Base-by-base conservation (phyloP, 2,888 invertebrate genomes). In the Phania funesta region DNA sequence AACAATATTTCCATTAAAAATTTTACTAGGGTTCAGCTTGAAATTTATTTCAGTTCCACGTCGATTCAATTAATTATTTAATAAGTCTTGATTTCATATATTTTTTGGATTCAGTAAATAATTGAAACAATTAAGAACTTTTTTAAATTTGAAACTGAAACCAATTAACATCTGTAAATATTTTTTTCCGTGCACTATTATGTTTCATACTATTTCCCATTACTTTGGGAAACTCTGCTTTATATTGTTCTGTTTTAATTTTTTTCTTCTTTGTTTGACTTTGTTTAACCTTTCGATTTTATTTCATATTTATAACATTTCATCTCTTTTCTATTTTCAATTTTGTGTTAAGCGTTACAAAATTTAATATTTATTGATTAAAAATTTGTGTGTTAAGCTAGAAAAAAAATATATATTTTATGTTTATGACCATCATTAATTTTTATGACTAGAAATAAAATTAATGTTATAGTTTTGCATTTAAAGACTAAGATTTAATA, bases 321-420 rank as follows among this genome's bases (percentile, higher is more conserved):
- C 64, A 82, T 73, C 24, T 64, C n/a, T 56, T 50, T 8, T 68
- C n/a, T 4, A 44, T 18, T 58, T 52, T 75, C 64, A 65, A 38
- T 62, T 56, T 54, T 44, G 11, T 70, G 52, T 48, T 38, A 54
- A 67, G 78, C 74, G 78, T 78, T 75, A 80, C 74, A 65, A 82
- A n/a, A 78, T 75, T 78, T 58, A 16, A 64, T 70, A 78, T 75
- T 70, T 82, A 82, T 82, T 82, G 82, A 82, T 78, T 78, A 75
- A 75, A 70, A 46, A 46, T 64, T 73, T 44, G 46, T 80, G 20
- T 52, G 35, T 71, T 32, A 41, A 44, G 9, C 26, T 38, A 56
- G 26, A 35, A 62, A 64, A 48, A 35, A 26, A 46, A 35, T 26
- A 54, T 32, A 35, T 44, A 68, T 67, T 67, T 52, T 38, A 9